A percentile compares a stretch with the other conserved stretches of the same genome.
These are phyloP conservation scores for Neomorphus geoffroyi DNA, from an alignment of 2,797 vertebrate genomes.

Conservation along the genomic window DNA sequence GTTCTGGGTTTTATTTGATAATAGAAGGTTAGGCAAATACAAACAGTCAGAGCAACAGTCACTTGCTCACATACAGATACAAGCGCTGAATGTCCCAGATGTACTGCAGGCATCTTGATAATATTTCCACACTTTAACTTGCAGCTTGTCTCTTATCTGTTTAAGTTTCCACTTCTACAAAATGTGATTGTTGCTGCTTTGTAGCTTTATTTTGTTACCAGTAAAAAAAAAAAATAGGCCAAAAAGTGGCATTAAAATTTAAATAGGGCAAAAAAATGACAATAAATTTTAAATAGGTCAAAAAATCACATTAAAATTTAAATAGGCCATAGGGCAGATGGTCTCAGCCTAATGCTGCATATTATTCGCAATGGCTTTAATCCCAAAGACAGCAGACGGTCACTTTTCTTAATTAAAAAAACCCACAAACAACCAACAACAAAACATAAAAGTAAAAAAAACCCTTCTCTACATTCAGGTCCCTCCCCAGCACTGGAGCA, in stretches of 20 bases:
- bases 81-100: fast-evolving
- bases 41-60: slow-evolving; percentile 40
- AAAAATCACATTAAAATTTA: background rate
- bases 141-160: background rate
- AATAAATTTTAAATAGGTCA: background rate
- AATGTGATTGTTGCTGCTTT: background rate
- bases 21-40: slow-evolving; percentile 39
- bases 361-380: background rate
- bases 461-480: background rate
- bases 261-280: background rate
- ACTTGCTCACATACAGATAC: background rate
- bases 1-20: slow-evolving; percentile 47
- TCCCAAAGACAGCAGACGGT: background rate
- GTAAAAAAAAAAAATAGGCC: background rate
- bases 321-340: background rate
- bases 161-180: background rate
- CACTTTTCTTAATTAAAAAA: background rate
- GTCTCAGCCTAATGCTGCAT: background rate
- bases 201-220: background rate
- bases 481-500: background rate
- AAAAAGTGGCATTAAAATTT: too few species aligned
- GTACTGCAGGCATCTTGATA: background rate
- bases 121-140: background rate
- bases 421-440: background rate
- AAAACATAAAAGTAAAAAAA: background rate